Percentiles rank a stretch among this genome's conserved stretches.
phyloP scores from a whole-genome alignment of 2,888 invertebrate species.

The Carcina quercana region DNA sequence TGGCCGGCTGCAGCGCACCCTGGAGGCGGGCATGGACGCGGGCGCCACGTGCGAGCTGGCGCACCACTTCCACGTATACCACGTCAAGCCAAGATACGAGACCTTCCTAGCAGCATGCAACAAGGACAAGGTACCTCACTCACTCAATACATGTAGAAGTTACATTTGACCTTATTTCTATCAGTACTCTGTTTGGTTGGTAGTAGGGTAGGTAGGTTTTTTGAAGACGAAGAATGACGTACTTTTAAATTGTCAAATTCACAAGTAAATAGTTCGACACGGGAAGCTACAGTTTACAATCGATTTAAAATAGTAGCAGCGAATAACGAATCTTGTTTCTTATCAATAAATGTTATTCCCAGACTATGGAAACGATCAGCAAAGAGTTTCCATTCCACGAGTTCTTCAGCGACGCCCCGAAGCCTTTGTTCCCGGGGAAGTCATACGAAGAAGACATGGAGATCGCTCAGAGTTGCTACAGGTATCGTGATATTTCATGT shows the following conservation, averaged over 20 bases:
- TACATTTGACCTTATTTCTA: too few relatives aligned
- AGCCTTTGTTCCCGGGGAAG: conserved; percentile 90
- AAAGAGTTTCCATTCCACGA: conserved; percentile 94
- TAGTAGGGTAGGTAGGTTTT: too few relatives aligned
- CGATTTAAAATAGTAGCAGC: too few relatives aligned
- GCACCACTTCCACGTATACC: conserved; percentile 97
- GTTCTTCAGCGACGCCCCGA: conserved; percentile 95
- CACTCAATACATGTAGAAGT: too few relatives aligned
- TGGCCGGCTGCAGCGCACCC: conserved; percentile 88
- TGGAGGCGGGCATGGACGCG: conserved; percentile 90
- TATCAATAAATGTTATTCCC: conserved; percentile 11
- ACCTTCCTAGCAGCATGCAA: conserved; percentile 87
- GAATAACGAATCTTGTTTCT: background rate
- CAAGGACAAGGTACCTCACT: too few relatives aligned
- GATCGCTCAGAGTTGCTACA: conserved; percentile 94
- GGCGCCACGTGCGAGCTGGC: conserved; percentile 99
- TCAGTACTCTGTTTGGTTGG: too few relatives aligned
- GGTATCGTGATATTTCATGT: too few relatives aligned
- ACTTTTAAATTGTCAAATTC: too few relatives aligned
- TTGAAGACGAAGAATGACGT: too few relatives aligned
- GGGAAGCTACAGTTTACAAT: too few relatives aligned
- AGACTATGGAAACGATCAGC: conserved; percentile 71
- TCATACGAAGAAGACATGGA: conserved; percentile 88
- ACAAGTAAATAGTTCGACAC: too few relatives aligned
- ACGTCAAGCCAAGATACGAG: conserved; percentile 94